Evolutionary conservation across 2,113 vertebrate genomes (phyloP).

Genomic region (Micronisus gabar): DNA sequence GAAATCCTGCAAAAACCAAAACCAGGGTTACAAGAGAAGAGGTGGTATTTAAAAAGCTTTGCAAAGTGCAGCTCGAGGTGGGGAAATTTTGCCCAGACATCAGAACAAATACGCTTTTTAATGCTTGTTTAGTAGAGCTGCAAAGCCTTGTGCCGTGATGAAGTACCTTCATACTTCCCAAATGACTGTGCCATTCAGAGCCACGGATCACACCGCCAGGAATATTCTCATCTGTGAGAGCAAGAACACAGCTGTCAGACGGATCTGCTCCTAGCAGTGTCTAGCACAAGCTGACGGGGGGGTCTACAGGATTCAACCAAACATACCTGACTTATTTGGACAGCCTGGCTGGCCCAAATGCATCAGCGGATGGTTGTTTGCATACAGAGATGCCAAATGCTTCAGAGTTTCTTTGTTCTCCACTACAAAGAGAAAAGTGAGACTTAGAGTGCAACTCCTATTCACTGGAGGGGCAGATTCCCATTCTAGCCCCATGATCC

Average conservation of each 20-base stretch:
- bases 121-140: neutral
- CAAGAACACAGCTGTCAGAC: neutral
- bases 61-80: neutral
- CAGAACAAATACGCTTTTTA: neutral
- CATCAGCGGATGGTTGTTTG: slow-evolving; percentile 91
- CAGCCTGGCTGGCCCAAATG: slow-evolving; percentile 88
- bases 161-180: slow-evolving; percentile 96
- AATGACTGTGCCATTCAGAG: slow-evolving; percentile 90
- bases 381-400: slow-evolving; percentile 91
- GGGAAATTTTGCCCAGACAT: neutral
- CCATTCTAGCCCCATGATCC: neutral
- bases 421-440: slow-evolving; percentile 69
- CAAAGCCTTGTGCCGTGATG: neutral
- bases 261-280: neutral
- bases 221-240: slow-evolving; percentile 76
- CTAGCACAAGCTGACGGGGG: neutral
- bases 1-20: slow-evolving; percentile 83
- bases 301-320: neutral
- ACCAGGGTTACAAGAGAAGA: neutral
- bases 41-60: neutral
- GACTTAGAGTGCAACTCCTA: neutral
- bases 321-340: slow-evolving; percentile 87
- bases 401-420: slow-evolving; percentile 92
- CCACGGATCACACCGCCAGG: slow-evolving; percentile 89
- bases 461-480: neutral